Evolutionary conservation across 2,888 invertebrate species (phyloP), one percentile per base, ranked within the genome.

Genomic region (Polymixis lichenea): DNA sequence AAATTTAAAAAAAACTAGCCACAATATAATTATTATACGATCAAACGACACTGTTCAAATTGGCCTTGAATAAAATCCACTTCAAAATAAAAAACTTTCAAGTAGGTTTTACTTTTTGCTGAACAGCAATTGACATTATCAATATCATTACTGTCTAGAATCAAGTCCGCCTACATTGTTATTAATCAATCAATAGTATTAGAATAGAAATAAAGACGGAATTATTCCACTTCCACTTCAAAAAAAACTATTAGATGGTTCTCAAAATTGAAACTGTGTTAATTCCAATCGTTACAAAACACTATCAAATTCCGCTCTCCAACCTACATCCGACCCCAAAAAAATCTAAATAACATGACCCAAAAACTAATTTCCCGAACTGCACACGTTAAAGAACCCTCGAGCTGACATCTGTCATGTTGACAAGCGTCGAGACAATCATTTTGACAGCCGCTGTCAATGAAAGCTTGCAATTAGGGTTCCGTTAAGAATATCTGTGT

Each of bases 351-450:
- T 55, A 11, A 65, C 19, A 5, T 79, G 69, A 58, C 72, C 64
- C 72, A 64, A 75, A 80, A 84, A 84, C 72, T 66, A 77, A 84
- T 86, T 49, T 73, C 60, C 69, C 49, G 56, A 60, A 43, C 25
- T 68, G 62, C 75, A 62, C 83, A 77, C 77, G 55, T 74, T 82
- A 87, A 87, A 88, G 88, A 74, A 84, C 84, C 77, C 87, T 83
- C 84, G 75, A 81, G 88, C 85, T 92, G 93, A 92, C 93, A 93
- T 90, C 92, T 93, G 95, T 94, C 94, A 94, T 74, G 88, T 89
- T 92, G 93, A 92, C 92, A 92, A 89, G 78, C 77, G 78, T 85
- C 87, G 90, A 87, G 83, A 85, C 87, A 83, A 85, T 79, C 78
- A 84, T 87, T 91, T 90, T 91, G 93, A 93, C 92, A 91, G 88